Percentiles rank a stretch among this genome's conserved stretches.
These are phyloP conservation scores for Pseudorectes ferrugineus DNA, from an alignment of 2,113 vertebrate genomes.

Conservation along the genomic window DNA sequence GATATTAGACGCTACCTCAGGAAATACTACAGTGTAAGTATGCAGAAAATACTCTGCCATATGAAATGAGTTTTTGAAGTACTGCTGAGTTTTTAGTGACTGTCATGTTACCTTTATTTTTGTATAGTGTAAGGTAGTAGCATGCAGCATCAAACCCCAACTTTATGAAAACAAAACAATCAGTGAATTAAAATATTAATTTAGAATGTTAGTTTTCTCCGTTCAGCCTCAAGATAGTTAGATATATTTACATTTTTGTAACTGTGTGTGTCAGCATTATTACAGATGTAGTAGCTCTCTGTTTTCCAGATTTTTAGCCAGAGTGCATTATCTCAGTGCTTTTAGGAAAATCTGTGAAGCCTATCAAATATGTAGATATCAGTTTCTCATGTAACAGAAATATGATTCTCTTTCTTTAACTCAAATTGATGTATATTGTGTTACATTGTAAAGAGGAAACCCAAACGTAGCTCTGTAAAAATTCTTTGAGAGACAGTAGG, in stretches of 20 bases:
- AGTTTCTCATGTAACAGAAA: background rate
- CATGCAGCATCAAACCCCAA: background rate
- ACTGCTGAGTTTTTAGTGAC: background rate
- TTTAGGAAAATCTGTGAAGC: background rate
- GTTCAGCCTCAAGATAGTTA: background rate
- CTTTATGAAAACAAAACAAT: background rate
- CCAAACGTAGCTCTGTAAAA: background rate
- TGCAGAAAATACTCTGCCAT: background rate
- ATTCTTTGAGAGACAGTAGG: background rate
- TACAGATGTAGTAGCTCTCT: background rate
- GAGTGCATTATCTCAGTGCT: background rate
- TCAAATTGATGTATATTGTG: background rate
- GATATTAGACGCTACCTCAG: conserved; percentile 86
- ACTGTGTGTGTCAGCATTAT: background rate
- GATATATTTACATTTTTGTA: background rate
- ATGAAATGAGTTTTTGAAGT: background rate
- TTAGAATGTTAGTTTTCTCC: background rate
- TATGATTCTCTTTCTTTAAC: background rate
- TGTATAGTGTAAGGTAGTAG: background rate
- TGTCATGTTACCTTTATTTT: background rate
- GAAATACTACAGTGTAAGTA: conserved; percentile 92
- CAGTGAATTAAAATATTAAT: background rate
- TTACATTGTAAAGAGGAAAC: background rate
- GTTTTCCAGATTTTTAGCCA: background rate
- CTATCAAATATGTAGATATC: background rate